These are phyloP conservation scores for Pycnomerus fuliginosus DNA, from an alignment of 2,888 invertebrate species.

Conservation along the genomic window DNA sequence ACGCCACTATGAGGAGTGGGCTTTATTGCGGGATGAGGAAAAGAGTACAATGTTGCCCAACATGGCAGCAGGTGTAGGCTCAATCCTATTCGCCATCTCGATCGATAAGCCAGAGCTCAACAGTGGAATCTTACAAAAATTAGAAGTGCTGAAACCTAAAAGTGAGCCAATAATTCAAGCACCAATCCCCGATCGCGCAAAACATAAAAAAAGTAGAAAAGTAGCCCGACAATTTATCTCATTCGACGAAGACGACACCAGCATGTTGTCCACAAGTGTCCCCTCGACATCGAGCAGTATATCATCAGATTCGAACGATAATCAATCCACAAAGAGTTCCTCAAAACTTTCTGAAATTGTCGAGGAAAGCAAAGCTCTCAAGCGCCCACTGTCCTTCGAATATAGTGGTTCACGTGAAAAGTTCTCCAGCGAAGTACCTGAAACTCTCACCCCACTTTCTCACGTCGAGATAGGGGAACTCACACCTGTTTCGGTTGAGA, in stretches of 20 bases:
- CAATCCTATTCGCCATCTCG: constrained; percentile 89
- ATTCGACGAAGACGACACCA: constrained; percentile 63
- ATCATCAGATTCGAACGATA: constrained; percentile 38
- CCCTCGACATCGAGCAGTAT: constrained; percentile 46
- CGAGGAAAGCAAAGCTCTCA: constrained; percentile 24
- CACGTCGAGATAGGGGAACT: constrained; percentile 54
- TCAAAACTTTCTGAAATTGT: constrained; percentile 17
- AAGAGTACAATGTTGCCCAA: constrained; percentile 76
- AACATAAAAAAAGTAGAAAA: constrained; percentile 56
- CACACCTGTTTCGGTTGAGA: constrained; percentile 52
- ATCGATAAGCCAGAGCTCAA: constrained; percentile 85
- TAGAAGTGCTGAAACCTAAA: constrained; percentile 53
- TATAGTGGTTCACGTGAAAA: constrained; percentile 46
- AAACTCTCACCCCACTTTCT: constrained; percentile 53
- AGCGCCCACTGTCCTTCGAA: constrained; percentile 44
- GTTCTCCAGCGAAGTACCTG: constrained; percentile 34
- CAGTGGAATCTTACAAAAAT: constrained; percentile 55
- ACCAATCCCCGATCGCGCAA: constrained; percentile 43
- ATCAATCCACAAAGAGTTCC: constrained; percentile 21
- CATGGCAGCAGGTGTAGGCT: constrained; percentile 83
- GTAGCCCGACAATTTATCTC: constrained; percentile 67
- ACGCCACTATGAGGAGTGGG: constrained; percentile 83
- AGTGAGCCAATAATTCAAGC: constrained; percentile 69
- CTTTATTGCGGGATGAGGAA: constrained; percentile 80
- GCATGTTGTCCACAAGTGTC: constrained; percentile 45